phyloP scores from a whole-genome alignment of 1,140 invertebrate genomes.

The Drosophila elegans region DNA sequence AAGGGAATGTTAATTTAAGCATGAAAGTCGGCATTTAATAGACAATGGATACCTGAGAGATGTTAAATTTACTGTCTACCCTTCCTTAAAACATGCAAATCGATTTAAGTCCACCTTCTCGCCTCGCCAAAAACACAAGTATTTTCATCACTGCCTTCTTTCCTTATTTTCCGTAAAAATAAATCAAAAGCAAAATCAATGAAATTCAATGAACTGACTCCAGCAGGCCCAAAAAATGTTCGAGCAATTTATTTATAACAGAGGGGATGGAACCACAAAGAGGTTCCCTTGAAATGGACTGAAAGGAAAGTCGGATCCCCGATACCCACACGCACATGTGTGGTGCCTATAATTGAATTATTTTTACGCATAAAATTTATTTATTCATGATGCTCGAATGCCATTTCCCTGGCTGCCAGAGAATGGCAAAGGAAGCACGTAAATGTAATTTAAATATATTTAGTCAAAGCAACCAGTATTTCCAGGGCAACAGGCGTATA shows the following conservation, averaged over 20 bases:
- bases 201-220: conserved; percentile 72
- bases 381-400: conserved; percentile 66
- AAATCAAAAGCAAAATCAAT: conserved; percentile 71
- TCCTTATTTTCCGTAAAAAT: conserved; percentile 47
- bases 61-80: neutral
- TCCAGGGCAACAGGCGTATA: conserved; percentile 39
- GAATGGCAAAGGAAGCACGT: conserved; percentile 54
- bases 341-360: conserved; percentile 71
- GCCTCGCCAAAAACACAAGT: conserved; percentile 8
- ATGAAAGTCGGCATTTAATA: neutral
- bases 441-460: conserved; percentile 77
- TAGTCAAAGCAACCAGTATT: conserved; percentile 40
- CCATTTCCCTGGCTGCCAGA: conserved; percentile 16
- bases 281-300: conserved; percentile 10
- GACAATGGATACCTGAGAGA: no score
- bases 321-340: conserved; percentile 15
- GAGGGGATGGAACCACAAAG: conserved; percentile 23
- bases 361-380: conserved; percentile 79
- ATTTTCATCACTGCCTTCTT: conserved; percentile 19
- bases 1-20: conserved; percentile 2
- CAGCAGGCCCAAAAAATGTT: conserved; percentile 13
- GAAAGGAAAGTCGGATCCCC: conserved; percentile 2
- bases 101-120: conserved; percentile 34
- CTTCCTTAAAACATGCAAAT: conserved; percentile 33
- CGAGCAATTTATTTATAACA: conserved; percentile 49